A percentile compares a stretch with the other conserved stretches of the same genome.
These are phyloP conservation scores for Machimus atricapillus DNA, from an alignment of 2,888 invertebrate genomes.

Conservation along the genomic window DNA sequence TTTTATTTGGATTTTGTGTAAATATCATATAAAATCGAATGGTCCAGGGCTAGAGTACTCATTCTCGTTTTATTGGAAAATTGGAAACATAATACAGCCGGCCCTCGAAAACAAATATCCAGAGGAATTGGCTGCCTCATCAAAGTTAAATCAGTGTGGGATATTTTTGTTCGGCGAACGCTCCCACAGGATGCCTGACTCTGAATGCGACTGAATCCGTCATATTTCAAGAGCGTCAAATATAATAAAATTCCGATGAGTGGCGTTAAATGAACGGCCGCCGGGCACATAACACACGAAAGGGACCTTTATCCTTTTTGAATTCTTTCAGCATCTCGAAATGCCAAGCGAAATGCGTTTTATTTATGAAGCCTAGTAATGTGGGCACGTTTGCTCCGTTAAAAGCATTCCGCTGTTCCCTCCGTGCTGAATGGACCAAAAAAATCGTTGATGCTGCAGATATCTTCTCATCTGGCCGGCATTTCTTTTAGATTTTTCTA, in stretches of 20 bases:
- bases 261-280: background rate
- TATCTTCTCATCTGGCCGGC: background rate
- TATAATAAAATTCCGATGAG: background rate
- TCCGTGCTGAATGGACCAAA: background rate
- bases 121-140: background rate
- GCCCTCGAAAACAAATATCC: background rate
- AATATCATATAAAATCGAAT: background rate
- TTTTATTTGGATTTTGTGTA: background rate
- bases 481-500: slow-evolving; percentile 15
- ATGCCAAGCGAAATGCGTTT: background rate
- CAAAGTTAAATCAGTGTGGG: background rate
- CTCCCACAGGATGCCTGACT: background rate
- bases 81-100: background rate
- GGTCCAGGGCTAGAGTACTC: background rate
- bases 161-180: background rate
- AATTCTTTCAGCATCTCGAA: slow-evolving; percentile 6
- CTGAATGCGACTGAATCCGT: background rate
- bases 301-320: background rate
- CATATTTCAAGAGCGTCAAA: background rate
- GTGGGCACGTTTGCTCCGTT: slow-evolving; percentile 24
- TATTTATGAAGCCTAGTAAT: slow-evolving; percentile 23
- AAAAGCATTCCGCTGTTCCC: slow-evolving; percentile 21
- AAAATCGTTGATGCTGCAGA: slow-evolving; percentile 18
- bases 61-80: background rate
- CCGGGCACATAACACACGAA: background rate